These are phyloP conservation scores for Drosophila navojoa DNA, from an alignment of 1,140 invertebrate species.

Conservation along the genomic window DNA sequence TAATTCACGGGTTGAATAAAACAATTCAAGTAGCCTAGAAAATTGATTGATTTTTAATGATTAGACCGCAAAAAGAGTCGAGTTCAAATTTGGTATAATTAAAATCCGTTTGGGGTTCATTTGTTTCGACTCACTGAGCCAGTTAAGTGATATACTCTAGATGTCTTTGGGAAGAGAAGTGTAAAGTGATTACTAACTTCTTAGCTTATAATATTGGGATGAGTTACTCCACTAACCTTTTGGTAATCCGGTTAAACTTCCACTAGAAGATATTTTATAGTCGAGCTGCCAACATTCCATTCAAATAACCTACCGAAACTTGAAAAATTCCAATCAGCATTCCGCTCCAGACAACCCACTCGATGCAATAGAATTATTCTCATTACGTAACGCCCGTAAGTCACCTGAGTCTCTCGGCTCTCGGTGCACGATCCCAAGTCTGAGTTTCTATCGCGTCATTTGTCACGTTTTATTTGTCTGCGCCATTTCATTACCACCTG, in stretches of 20 bases:
- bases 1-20: no score
- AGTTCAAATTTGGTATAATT: background rate
- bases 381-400: background rate
- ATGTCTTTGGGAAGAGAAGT: no score
- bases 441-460: constrained; percentile 11
- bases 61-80: background rate
- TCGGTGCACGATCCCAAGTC: background rate
- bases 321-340: background rate
- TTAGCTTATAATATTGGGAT: no score
- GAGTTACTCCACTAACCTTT: no score
- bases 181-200: no score
- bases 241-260: no score
- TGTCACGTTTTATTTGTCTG: constrained; percentile 58
- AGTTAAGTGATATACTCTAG: background rate
- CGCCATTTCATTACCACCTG: constrained; percentile 8
- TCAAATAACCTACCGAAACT: no score
- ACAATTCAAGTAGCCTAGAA: background rate
- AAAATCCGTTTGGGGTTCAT: background rate
- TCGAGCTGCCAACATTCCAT: no score
- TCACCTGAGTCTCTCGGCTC: constrained; percentile 26
- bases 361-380: background rate
- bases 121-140: background rate
- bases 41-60: background rate
- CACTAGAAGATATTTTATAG: no score
- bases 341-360: background rate